Percentiles rank a stretch among this genome's conserved stretches.
These are phyloP conservation scores for Apolygus lucorum DNA, from an alignment of 1,140 invertebrate genomes.

Conservation along the genomic window DNA sequence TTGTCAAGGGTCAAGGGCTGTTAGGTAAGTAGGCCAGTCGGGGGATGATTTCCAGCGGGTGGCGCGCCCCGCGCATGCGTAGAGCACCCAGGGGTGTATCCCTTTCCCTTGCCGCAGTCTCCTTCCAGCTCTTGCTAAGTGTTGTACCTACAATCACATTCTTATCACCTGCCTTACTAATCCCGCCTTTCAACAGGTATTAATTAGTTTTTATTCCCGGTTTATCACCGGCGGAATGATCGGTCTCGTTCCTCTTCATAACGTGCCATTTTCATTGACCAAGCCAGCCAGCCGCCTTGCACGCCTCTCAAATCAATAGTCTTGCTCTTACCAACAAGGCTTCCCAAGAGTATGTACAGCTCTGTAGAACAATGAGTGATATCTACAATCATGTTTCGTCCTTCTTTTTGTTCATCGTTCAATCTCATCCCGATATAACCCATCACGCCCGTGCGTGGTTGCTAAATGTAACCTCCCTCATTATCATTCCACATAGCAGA, in stretches of 20 bases:
- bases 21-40: constrained; percentile 17
- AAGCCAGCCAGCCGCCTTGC: background rate
- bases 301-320: background rate
- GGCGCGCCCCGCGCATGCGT: background rate
- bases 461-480: no score
- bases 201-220: background rate
- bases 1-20: constrained; percentile 18
- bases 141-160: constrained; percentile 1
- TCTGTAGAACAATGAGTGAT: no score
- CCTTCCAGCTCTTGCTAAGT: background rate
- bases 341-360: background rate
- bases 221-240: no score
- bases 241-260: no score
- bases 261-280: background rate
- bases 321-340: background rate
- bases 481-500: no score
- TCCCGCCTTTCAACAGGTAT: background rate
- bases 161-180: background rate
- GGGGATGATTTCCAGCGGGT: background rate
- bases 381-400: no score
- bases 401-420: no score
- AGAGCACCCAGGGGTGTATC: background rate
- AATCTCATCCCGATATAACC: no score
- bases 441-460: no score
- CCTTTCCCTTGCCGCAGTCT: background rate